Evolutionary conservation across 2,113 vertebrate species (phyloP).

Genomic region (Plecotus auritus): DNA sequence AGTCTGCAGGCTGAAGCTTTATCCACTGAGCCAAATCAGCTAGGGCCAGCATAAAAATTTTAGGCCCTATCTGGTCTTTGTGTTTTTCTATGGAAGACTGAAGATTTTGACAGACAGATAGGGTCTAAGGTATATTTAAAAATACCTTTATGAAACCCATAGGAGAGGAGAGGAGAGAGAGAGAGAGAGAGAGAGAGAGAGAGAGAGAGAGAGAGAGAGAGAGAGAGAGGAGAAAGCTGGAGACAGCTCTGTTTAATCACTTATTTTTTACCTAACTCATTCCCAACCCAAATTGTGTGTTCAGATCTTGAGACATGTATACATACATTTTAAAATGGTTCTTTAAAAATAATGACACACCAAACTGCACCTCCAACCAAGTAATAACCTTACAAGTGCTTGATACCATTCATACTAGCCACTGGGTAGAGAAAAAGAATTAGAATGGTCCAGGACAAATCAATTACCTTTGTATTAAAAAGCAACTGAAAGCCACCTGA

Average conservation of each 20-base stretch:
- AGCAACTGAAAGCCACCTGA: not conserved
- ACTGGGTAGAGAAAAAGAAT: not conserved
- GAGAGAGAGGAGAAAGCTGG: not conserved
- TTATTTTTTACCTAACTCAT: constrained; percentile 27
- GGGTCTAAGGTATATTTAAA: not conserved
- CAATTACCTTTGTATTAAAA: not conserved
- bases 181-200: not conserved
- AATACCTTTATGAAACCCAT: constrained; percentile 15
- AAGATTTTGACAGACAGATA: constrained; percentile 28
- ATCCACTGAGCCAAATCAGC: too few species aligned
- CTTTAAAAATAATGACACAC: not conserved
- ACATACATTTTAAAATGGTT: not conserved
- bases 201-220: too few species aligned
- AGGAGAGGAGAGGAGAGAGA: not conserved
- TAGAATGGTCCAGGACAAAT: not conserved
- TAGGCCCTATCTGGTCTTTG: not conserved
- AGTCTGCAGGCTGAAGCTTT: too few species aligned
- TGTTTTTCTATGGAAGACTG: constrained; percentile 10
- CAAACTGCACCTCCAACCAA: not conserved
- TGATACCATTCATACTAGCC: not conserved
- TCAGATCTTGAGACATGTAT: not conserved
- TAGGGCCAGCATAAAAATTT: constrained; percentile 13
- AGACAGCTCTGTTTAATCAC: not conserved
- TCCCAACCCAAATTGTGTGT: not conserved
- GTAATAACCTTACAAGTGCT: not conserved